Evolutionary conservation across 2,888 invertebrate genomes (phyloP), one percentile per base, ranked within the genome.

Genomic region (Biston stratarius): DNA sequence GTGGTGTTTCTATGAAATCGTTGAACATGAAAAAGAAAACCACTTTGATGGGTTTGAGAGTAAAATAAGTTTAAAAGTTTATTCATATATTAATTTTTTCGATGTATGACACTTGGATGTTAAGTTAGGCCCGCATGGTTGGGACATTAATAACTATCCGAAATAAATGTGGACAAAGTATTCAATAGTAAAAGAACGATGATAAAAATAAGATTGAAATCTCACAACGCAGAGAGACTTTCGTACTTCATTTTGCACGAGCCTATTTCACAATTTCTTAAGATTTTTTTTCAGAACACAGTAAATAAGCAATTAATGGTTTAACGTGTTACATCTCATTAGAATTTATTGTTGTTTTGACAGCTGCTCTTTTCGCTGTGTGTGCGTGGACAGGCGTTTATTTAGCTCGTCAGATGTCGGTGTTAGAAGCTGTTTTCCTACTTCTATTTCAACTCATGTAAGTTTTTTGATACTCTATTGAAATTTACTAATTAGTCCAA

Each of bases 271-370:
- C 51, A 34, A 49, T 56, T 40, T 24, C n/a, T 38, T 53, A 40
- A 48, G 24, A 52, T n/a, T 8, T 24, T 38, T 44, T 15, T 53
- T 61, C 6, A 45, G 53, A 59, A 45, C 51, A 51, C 57, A 61
- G 61, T 61, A 61, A 65, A 65, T 61, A 66, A 61, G 66, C 57
- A 57, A 66, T 66, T 61, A 61, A 67, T 67, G 58, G 61, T 6
- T 42, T 59, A 61, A 66, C 53, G 53, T 62, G 67, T 59, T 47
- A 67, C 60, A 51, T 56, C 63, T 68, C 60, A 63, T 60, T 60
- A 57, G 24, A 68, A 63, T 63, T 68, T 64, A 63, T 63, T 64
- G 56, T 61, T 68, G 67, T 68, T 68, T 68, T 68, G 67, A 51
- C 63, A 68, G 67, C 56, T 64, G 67, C 10, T 63, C 40, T 57